phyloP scores from a whole-genome alignment of 2,888 invertebrate species.

The Linyphia triangularis region DNA sequence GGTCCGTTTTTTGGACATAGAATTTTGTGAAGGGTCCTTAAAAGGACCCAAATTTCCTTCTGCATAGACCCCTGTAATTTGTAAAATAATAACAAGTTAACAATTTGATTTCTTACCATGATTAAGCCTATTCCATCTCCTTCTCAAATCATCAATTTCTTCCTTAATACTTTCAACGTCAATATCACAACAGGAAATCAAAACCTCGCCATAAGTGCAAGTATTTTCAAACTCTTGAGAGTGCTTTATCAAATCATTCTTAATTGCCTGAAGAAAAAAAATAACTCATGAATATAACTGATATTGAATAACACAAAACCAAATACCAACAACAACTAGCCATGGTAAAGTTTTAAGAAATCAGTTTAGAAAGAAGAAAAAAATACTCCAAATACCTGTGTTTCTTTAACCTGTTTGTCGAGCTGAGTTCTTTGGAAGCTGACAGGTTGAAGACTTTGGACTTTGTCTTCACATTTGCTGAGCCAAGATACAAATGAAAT shows the following conservation, averaged over 20 bases:
- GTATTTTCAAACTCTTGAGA: slow-evolving; percentile 96
- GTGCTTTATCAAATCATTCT: slow-evolving; percentile 95
- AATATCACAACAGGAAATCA: slow-evolving; percentile 91
- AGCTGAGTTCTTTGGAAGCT: slow-evolving; percentile 90
- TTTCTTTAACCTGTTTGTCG: slow-evolving; percentile 91
- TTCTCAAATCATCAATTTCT: slow-evolving; percentile 89
- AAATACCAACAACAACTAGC: not conserved
- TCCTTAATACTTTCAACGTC: slow-evolving; percentile 93
- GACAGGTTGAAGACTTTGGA: slow-evolving; percentile 88
- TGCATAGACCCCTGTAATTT: too few species aligned
- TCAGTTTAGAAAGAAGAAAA: not conserved
- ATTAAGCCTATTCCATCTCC: slow-evolving; percentile 94
- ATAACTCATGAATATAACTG: not conserved
- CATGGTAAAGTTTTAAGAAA: not conserved
- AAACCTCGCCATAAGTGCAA: slow-evolving; percentile 90
- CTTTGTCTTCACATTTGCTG: slow-evolving; percentile 89
- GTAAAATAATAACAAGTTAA: not conserved
- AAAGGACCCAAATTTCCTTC: too few species aligned
- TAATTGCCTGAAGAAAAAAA: slow-evolving; percentile 83
- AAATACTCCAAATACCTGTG: slow-evolving; percentile 79
- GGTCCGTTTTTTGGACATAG: too few species aligned
- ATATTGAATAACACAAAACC: not conserved
- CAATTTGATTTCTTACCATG: slow-evolving; percentile 81
- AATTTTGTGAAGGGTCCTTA: too few species aligned
- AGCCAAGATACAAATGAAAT: slow-evolving; percentile 94